Conservation (phyloP, 2,113 vertebrate species). For the Microtus montanus region DNA sequence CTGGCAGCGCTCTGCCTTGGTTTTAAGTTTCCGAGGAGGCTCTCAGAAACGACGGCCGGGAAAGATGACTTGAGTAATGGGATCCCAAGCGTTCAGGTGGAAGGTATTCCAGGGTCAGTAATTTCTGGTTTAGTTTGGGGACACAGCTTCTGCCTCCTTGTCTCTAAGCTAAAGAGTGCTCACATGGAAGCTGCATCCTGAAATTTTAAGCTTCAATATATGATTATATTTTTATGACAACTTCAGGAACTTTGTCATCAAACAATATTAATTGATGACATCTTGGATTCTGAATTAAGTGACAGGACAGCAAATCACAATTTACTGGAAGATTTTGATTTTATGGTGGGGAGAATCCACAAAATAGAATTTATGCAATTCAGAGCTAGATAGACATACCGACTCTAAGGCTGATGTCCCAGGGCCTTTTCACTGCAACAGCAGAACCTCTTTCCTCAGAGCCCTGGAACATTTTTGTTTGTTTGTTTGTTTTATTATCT, state of each 20-base stretch:
- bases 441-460: neutral
- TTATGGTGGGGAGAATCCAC: neutral
- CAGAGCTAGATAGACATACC: neutral
- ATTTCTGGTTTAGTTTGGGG: conserved; percentile 59
- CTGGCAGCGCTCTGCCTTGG: conserved; percentile 10
- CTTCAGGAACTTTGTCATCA: conserved; percentile 49
- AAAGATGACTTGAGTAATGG: conserved; percentile 15
- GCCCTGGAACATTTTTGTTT: neutral
- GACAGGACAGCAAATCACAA: conserved; percentile 45
- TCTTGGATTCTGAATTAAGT: conserved; percentile 12
- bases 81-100: conserved; percentile 32
- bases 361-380: conserved; percentile 7
- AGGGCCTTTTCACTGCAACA: neutral
- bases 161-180: conserved; percentile 61
- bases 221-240: conserved; percentile 39
- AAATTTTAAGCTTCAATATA: conserved; percentile 43
- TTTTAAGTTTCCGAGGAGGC: conserved; percentile 52
- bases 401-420: neutral
- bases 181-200: conserved; percentile 2
- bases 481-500: neutral
- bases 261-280: conserved; percentile 13
- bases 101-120: conserved; percentile 59
- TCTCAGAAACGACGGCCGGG: conserved; percentile 21
- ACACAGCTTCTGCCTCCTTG: conserved; percentile 58
- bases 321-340: neutral